phyloP scores from a whole-genome alignment of 2,888 invertebrate genomes.

The Caenorhabditis panamensis region DNA sequence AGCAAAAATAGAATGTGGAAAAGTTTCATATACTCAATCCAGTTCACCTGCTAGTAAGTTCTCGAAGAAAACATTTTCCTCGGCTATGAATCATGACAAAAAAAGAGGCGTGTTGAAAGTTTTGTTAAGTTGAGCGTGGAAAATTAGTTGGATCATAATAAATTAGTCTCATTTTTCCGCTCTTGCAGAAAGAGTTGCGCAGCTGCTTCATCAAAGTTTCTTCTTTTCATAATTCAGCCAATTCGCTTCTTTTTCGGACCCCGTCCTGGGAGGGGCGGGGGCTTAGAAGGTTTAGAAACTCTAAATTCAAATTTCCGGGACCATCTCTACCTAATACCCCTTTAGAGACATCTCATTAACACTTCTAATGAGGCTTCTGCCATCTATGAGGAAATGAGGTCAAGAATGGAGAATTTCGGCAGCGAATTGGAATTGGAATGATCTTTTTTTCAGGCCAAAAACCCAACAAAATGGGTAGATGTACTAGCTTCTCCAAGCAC shows the following conservation, averaged over 20 bases:
- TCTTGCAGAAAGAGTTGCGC: too few relatives aligned
- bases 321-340: slow-evolving; percentile 1
- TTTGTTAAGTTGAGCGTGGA: neutral
- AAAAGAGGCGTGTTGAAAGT: neutral
- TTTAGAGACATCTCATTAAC: slow-evolving; percentile 42
- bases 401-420: slow-evolving; percentile 20
- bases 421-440: neutral
- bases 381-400: slow-evolving; percentile 44
- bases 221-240: neutral
- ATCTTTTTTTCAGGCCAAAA: too few relatives aligned
- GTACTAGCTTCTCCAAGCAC: neutral
- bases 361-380: slow-evolving; percentile 44
- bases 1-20: too few relatives aligned
- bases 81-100: neutral
- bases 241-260: neutral
- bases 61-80: too few relatives aligned
- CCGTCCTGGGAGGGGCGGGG: too few relatives aligned
- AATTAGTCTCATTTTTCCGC: neutral
- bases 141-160: slow-evolving; percentile 27
- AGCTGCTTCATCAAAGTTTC: slow-evolving; percentile 1
- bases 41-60: too few relatives aligned
- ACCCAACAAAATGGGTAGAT: too few relatives aligned
- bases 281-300: neutral
- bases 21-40: too few relatives aligned
- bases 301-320: neutral